Base-by-base conservation (phyloP, 92 coral and sea anemone genomes). In the Pocillopora grandis region DNA sequence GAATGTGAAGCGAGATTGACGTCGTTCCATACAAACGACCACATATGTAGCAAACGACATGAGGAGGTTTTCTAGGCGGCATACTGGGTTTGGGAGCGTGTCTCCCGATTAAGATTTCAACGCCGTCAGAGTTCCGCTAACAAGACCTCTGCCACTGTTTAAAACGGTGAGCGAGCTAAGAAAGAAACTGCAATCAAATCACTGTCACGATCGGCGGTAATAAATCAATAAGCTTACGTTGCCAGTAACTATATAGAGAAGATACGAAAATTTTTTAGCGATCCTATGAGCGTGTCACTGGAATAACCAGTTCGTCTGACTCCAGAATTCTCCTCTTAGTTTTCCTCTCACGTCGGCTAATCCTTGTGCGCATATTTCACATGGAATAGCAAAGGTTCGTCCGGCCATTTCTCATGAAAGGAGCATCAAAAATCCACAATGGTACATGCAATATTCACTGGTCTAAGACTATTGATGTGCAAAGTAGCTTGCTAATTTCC, bases 1-100 rank as follows among this genome's bases (percentile, higher is more conserved):
- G 99, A 23, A 90, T 92, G 66, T 97, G 99, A 48, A 97, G 88
- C 52, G 91, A 69, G 37, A 95, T 89, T 18, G 98, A 95, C 18
- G 95, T 85, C 15, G 99, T 97, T 12, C 99, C 99, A 60, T 97
- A 97, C 49, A 94, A 89, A 49, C 99, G 95, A 17, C 99, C 99
- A 72, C 99, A 97, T 57, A 97, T 89, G 58, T 97, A 97, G 72
- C 99, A 97, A 11, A 97, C 96, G 12, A 92, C 94, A 70, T 95
- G 98, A 3, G 93, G 86, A 1, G 96, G 98, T 81, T 84, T 88
- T 80, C 89, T 79, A 1, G 97, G 98, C 13, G 97, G 92, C 98
- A 93, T 95, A 3, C 4, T 35, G 33, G 17, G 23, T 20, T 19
- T 31, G 55, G 12, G 5, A 3, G 52, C 8, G 0, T 42, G 8